These are phyloP conservation scores for human (Homo sapiens) DNA, from an alignment of 2,113 vertebrate species.

Conservation along the genomic window DNA sequence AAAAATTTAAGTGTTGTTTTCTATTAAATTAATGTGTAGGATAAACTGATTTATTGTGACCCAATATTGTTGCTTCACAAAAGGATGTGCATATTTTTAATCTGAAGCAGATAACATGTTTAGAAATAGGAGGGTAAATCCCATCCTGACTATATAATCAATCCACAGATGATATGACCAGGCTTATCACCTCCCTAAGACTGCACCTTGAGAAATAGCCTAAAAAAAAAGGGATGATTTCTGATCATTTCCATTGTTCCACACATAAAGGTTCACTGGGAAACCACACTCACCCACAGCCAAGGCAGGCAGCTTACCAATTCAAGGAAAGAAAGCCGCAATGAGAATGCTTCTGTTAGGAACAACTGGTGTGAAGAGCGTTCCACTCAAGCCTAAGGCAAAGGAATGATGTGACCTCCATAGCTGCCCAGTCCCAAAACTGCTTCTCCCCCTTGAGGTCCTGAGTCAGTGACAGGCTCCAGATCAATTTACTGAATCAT, in stretches of 20 bases:
- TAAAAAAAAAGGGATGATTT: slow-evolving; percentile 66
- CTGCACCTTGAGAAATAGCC: slow-evolving; percentile 69
- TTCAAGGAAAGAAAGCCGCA: slow-evolving; percentile 74
- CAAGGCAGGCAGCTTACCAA: slow-evolving; percentile 72
- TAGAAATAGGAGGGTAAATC: slow-evolving; percentile 63
- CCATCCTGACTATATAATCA: slow-evolving; percentile 68
- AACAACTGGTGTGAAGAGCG: slow-evolving; percentile 54
- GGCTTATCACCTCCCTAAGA: slow-evolving; percentile 70
- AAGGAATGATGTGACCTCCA: slow-evolving; percentile 73
- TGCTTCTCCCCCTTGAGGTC: slow-evolving; percentile 63
- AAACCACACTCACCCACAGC: slow-evolving; percentile 73
- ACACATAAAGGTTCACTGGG: slow-evolving; percentile 69
- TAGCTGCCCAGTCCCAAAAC: slow-evolving; percentile 54
- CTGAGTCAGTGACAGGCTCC: slow-evolving; percentile 58
- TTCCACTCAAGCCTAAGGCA: slow-evolving; percentile 75
- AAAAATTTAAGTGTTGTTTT: slow-evolving; percentile 74
- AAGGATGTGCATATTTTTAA: slow-evolving; percentile 66
- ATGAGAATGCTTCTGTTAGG: slow-evolving; percentile 63
- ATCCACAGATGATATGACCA: slow-evolving; percentile 66
- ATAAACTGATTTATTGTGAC: slow-evolving; percentile 72
- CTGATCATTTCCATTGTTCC: slow-evolving; percentile 67
- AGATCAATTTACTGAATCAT: slow-evolving; percentile 45
- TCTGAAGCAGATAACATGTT: slow-evolving; percentile 66
- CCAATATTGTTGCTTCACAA: slow-evolving; percentile 62
- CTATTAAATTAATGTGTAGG: slow-evolving; percentile 72